Base-by-base conservation (phyloP, 1,140 invertebrate genomes). In the Lepidurus arcticus region DNA sequence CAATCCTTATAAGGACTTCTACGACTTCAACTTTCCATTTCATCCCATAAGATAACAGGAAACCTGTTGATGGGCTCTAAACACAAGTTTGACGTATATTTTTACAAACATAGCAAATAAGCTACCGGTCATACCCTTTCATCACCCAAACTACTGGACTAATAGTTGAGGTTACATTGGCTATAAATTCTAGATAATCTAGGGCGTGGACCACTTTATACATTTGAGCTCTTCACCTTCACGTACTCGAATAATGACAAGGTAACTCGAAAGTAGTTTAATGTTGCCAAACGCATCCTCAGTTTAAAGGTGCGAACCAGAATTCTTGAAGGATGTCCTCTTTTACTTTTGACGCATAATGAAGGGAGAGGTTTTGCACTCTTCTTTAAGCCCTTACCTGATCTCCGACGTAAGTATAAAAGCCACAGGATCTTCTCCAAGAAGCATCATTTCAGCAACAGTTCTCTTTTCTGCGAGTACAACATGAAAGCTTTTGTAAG, bases 401-500 rank as follows among this genome's bases (percentile, higher is more conserved):
- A 65, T n/a, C 16, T 21, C 53, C 4, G 16, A 65, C 53, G 16
- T 26, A 21, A 65, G 47, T 65, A 65, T 65, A 65, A 65, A 65
- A 65, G 53, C 53, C 8, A 4, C 53, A 16, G 13, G 53, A 65
- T 13, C 53, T 13, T 65, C 53, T 65, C 13, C 13, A 13, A 21
- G 21, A 9, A 65, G n/a, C 13, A 65, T 65, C 53, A 65, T n/a
- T 65, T 21, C 53, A 65, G 76, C 76, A 44, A 65, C 21, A 47
- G 42, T 42, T 53, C 10, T 76, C 44, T 21, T 44, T 53, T 53
- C 24, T 65, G 65, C 24, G 76, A 45, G 65, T 21, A 53, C 44
- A 76, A 76, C 8, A 76, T 76, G 76, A 76, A 76, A 43, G 76
- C 65, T 65, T 44, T 76, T 34, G 76, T 76, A 76, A 53, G 76